A percentile compares a stretch with the other conserved stretches of the same genome.
Conservation (phyloP, 2,797 vertebrate genomes). For the Danio tinwini region DNA sequence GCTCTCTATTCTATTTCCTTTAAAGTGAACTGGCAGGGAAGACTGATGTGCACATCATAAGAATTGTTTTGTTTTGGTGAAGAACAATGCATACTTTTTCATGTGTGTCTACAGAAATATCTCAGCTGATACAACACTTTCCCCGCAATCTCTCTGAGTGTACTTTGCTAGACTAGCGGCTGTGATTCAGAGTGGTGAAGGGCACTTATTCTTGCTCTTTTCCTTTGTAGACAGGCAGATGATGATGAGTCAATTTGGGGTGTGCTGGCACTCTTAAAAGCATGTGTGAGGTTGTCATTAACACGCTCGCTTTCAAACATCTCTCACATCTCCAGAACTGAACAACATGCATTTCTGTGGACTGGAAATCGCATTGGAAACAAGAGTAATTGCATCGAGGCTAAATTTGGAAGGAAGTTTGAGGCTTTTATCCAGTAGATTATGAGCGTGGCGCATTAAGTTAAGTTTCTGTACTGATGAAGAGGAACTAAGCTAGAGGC, state of each 20-base stretch:
- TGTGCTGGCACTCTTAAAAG: slow-evolving; percentile 45
- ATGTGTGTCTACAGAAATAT: slow-evolving; percentile 29
- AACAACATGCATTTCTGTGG: slow-evolving; percentile 21
- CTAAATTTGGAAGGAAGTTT: slow-evolving; percentile 18
- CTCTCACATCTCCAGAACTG: slow-evolving; percentile 19
- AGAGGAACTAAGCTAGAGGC: slow-evolving; percentile 46
- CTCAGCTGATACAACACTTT: slow-evolving; percentile 29
- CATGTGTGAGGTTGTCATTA: slow-evolving; percentile 31
- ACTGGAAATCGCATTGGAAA: slow-evolving; percentile 1
- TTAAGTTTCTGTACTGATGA: slow-evolving; percentile 26
- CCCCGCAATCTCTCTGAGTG: slow-evolving; percentile 28
- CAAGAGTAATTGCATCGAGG: slow-evolving; percentile 25
- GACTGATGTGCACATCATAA: slow-evolving; percentile 26
- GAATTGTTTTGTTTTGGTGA: slow-evolving; percentile 16
- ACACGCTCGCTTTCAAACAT: slow-evolving; percentile 12
- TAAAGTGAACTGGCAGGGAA: slow-evolving; percentile 37
- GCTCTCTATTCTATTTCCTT: slow-evolving; percentile 34
- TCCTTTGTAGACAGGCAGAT: slow-evolving; percentile 47
- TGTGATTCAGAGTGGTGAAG: slow-evolving; percentile 13
- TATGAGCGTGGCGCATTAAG: slow-evolving; percentile 27
- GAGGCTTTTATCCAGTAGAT: slow-evolving; percentile 30
- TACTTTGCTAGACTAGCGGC: slow-evolving; percentile 14
- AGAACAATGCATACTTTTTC: slow-evolving; percentile 15
- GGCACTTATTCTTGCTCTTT: slow-evolving; percentile 28
- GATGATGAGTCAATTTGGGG: slow-evolving; percentile 50